Percentiles rank a stretch among this genome's conserved stretches.
Evolutionary conservation across 2,113 vertebrate species (phyloP).

Genomic region (Poecilia latipinna): DNA sequence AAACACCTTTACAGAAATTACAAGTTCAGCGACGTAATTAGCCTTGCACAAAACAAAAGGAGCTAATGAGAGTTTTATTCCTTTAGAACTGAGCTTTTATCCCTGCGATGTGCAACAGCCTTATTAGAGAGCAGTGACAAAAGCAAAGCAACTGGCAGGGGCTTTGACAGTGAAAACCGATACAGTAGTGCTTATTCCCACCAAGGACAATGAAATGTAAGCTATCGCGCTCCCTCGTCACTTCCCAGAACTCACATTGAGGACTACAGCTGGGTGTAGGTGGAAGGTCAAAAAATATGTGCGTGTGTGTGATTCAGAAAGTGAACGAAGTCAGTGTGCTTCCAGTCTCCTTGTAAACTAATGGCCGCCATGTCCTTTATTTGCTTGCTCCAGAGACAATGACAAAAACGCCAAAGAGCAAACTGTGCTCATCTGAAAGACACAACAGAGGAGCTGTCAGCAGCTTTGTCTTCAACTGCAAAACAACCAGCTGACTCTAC

Average conservation of each 20-base stretch:
- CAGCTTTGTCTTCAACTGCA: slow-evolving; percentile 22
- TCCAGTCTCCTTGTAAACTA: slow-evolving; percentile 40
- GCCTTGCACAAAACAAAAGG: not conserved
- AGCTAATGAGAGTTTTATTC: not conserved
- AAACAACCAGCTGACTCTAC: slow-evolving; percentile 39
- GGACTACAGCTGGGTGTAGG: slow-evolving; percentile 62
- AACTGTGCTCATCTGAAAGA: slow-evolving; percentile 39
- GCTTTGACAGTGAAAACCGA: slow-evolving; percentile 75
- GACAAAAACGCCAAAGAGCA: slow-evolving; percentile 29
- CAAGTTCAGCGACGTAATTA: not conserved
- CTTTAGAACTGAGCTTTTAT: slow-evolving; percentile 34
- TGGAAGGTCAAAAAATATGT: slow-evolving; percentile 67
- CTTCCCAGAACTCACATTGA: slow-evolving; percentile 73
- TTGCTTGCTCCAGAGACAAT: slow-evolving; percentile 37
- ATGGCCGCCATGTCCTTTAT: slow-evolving; percentile 32
- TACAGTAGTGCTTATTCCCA: slow-evolving; percentile 72
- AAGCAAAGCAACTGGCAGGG: slow-evolving; percentile 74
- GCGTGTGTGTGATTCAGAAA: slow-evolving; percentile 40
- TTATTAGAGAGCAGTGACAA: slow-evolving; percentile 68
- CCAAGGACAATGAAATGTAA: slow-evolving; percentile 80
- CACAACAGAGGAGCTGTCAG: slow-evolving; percentile 40
- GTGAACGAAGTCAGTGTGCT: slow-evolving; percentile 24
- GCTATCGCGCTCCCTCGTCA: slow-evolving; percentile 68
- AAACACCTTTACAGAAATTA: not conserved
- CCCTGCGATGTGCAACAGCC: slow-evolving; percentile 42